Conservation (phyloP, 1,140 invertebrate species). For the Probaryconus sp. region DNA sequence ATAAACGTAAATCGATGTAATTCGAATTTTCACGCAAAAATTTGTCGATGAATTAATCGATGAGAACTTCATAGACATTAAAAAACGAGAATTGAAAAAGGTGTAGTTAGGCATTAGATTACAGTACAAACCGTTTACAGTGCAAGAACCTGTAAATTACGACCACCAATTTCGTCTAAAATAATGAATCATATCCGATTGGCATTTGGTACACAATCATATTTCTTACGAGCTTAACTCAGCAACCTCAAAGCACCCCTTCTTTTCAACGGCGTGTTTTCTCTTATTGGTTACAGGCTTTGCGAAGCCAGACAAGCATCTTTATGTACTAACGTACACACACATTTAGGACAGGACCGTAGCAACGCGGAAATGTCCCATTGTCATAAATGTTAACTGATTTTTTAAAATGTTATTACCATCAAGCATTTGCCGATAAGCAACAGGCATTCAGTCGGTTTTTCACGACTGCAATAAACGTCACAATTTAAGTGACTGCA, state of each 20-base stretch:
- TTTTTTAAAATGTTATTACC: conserved; percentile 1
- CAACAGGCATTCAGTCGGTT: conserved; percentile 14
- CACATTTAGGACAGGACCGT: conserved; percentile 50
- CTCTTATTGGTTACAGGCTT: conserved; percentile 65
- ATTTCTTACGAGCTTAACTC: conserved; percentile 58
- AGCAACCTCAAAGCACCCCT: conserved; percentile 48
- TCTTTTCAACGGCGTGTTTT: conserved; percentile 54
- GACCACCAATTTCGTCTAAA: no score
- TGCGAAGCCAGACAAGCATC: conserved; percentile 67
- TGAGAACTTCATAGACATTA: no score
- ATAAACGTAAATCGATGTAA: no score
- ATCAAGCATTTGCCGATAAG: conserved; percentile 15
- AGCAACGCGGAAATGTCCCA: conserved; percentile 29
- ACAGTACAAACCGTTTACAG: no score
- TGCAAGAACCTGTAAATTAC: no score
- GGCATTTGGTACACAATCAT: conserved; percentile 49
- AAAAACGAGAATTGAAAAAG: no score
- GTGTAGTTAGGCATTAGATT: no score
- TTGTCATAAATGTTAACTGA: conserved; percentile 21
- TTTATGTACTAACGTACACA: conserved; percentile 62
- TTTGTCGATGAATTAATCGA: no score
- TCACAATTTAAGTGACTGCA: neutral
- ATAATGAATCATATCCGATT: conserved; percentile 1
- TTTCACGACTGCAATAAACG: neutral
- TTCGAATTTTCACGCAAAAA: no score